Conservation (phyloP, 2,888 invertebrate species). For the Nemurella pictetii region DNA sequence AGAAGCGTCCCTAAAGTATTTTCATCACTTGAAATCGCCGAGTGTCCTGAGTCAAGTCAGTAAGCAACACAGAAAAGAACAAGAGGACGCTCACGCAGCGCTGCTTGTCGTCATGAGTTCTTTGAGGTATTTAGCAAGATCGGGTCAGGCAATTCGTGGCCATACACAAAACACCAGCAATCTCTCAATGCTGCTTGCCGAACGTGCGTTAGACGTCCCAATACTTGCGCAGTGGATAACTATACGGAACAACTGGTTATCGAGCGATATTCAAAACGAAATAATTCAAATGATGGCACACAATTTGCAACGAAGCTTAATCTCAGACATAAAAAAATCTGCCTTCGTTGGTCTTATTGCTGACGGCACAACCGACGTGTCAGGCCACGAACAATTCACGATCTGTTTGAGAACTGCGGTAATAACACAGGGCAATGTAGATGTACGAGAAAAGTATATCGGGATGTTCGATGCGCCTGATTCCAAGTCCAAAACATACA, state of each 20-base stretch:
- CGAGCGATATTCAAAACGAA: slow-evolving; percentile 36
- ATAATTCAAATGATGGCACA: slow-evolving; percentile 37
- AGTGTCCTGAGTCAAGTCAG: neutral
- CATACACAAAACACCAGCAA: slow-evolving; percentile 26
- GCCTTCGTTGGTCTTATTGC: slow-evolving; percentile 34
- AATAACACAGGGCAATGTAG: neutral
- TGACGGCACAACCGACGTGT: slow-evolving; percentile 36
- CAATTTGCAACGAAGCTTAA: slow-evolving; percentile 19
- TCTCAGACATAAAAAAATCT: slow-evolving; percentile 14
- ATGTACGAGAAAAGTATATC: neutral
- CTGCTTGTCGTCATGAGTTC: neutral
- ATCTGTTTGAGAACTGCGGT: slow-evolving; percentile 23
- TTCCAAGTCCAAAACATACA: neutral
- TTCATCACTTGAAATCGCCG: neutral
- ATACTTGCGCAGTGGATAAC: slow-evolving; percentile 28
- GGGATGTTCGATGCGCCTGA: slow-evolving; percentile 13
- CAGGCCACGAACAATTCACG: slow-evolving; percentile 36
- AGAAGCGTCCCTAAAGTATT: neutral
- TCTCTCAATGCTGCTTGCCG: slow-evolving; percentile 30
- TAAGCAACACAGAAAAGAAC: neutral
- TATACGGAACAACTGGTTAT: slow-evolving; percentile 34
- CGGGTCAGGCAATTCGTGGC: slow-evolving; percentile 34
- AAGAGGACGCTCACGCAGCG: neutral
- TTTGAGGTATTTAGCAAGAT: neutral
- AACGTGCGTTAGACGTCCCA: slow-evolving; percentile 29